A percentile compares a stretch with the other conserved stretches of the same genome.
These are phyloP conservation scores for Sorex maritimensis DNA, from an alignment of 2,797 vertebrate genomes.

Conservation along the genomic window DNA sequence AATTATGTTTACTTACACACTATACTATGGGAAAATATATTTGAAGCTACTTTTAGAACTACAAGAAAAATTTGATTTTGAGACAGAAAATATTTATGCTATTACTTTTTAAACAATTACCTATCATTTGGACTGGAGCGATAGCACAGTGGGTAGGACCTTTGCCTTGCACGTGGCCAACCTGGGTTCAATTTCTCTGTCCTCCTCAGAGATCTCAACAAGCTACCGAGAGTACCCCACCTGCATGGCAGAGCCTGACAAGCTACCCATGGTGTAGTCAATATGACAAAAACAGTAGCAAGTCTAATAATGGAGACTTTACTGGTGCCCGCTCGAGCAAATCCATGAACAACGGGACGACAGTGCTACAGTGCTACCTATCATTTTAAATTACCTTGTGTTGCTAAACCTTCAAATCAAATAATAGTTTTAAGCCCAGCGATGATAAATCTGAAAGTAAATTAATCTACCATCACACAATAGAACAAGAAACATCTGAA, in stretches of 20 bases:
- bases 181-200: no score
- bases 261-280: not conserved
- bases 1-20: not conserved
- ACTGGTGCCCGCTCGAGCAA: no score
- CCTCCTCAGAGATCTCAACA: no score
- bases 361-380: no score
- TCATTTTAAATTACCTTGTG: no score
- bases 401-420: no score
- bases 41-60: slow-evolving; percentile 46
- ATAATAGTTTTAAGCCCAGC: no score
- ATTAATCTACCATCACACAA: slow-evolving; percentile 43
- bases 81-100: slow-evolving; percentile 2
- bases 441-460: not conserved
- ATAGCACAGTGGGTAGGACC: no score
- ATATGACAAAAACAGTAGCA: no score
- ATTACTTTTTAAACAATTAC: slow-evolving; percentile 52
- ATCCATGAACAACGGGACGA: no score
- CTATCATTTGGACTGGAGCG: not conserved
- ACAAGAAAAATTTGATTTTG: not conserved
- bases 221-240: slow-evolving; percentile 30
- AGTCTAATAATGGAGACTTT: no score
- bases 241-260: not conserved
- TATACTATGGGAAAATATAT: not conserved
- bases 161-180: no score
- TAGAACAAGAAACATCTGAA: slow-evolving; percentile 20